A percentile compares a stretch with the other conserved stretches of the same genome.
Conservation (phyloP, 2,888 invertebrate species). For the Erebia ligea region DNA sequence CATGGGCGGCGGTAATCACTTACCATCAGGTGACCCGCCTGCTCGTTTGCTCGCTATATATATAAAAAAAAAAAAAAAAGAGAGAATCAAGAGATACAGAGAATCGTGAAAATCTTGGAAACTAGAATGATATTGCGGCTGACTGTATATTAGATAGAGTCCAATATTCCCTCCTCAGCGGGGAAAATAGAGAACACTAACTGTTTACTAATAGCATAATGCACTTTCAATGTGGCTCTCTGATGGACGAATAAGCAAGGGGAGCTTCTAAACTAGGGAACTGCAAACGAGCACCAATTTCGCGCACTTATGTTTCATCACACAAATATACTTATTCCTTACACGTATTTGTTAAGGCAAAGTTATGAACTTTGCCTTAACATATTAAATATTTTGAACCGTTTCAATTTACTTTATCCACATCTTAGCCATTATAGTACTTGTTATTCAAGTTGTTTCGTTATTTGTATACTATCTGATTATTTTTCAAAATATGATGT, state of each 20-base stretch:
- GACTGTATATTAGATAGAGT: conserved; percentile 8
- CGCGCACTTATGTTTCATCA: conserved; percentile 29
- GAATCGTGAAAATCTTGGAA: too few species aligned
- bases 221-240: conserved; percentile 65
- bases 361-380: conserved; percentile 21
- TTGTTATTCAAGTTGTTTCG: conserved; percentile 24
- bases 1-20: too few species aligned
- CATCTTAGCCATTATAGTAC: conserved; percentile 20
- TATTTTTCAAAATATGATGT: too few species aligned
- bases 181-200: conserved; percentile 54
- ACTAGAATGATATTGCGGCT: too few species aligned
- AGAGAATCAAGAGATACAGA: too few species aligned
- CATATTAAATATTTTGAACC: conserved; percentile 17
- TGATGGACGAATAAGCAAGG: conserved; percentile 52
- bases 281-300: conserved; percentile 37
- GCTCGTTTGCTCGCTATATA: too few species aligned
- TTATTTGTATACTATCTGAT: neutral
- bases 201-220: conserved; percentile 75
- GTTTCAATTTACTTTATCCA: conserved; percentile 17
- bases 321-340: conserved; percentile 24
- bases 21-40: too few species aligned
- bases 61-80: too few species aligned
- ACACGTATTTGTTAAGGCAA: too few species aligned
- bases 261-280: conserved; percentile 46
- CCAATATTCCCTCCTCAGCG: conserved; percentile 41